Base-by-base conservation (phyloP, 1,140 invertebrate species). In the Lutraria rhynchaena region DNA sequence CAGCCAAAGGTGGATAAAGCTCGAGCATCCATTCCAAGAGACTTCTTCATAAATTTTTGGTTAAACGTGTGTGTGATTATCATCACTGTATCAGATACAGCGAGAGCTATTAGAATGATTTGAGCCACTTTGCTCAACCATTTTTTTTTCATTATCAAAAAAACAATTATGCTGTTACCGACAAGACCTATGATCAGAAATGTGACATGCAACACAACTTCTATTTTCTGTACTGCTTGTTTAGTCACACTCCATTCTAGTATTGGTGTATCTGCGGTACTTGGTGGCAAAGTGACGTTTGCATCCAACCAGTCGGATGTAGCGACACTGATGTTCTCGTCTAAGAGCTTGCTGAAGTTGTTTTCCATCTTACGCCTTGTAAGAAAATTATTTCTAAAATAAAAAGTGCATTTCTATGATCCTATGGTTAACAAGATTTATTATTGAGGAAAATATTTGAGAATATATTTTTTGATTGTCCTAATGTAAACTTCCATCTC, bases 21-120 rank as follows among this genome's bases (percentile, higher is more conserved):
- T 29, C 84, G 17, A 24, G 76, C 58, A 41, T 85, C 84, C n/a
- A 77, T 11, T 13, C 74, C 67, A 11, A 85, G n/a, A 2, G 83
- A 0, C 2, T 81, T 41, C 17, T 57, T 31, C 31, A 83, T 19
- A 29, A 85, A 81, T 9, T 3, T 4, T 51, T 81, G 83, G 41
- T 85, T 83, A 33, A 81, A 83, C 7, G 82, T 63, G 2, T 70
- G 71, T 17, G 67, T 73, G 17, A 77, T n/a, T 22, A 75, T 29
- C 24, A 78, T 35, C 11, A 55, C 55, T 1, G 69, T 27, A 24
- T 85, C 83, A 9, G 81, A 82, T 17, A 82, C n/a, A 11, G 83
- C 80, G 7, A 85, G 67, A 11, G 57, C 57, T 19, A 74, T 41
- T 0, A 85, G 29, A 5, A 76, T 37, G 46, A 44, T 27, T 53